Evolutionary conservation across 2,888 invertebrate genomes (phyloP).

Genomic region (Tipula confusa): DNA sequence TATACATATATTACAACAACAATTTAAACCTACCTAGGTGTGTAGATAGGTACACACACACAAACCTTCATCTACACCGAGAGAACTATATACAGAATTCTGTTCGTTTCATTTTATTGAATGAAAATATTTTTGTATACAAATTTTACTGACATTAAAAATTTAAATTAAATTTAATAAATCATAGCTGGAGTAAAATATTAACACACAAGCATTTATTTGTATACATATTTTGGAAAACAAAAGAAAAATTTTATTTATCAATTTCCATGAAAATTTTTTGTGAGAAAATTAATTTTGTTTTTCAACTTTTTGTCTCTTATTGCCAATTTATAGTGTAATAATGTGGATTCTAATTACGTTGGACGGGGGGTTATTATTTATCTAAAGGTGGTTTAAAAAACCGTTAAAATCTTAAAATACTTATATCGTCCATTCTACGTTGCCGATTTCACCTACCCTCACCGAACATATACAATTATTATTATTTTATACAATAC

Average conservation of each 20-base stretch:
- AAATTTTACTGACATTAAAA: neutral
- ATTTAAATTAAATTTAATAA: slow-evolving; percentile 6
- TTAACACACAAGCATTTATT: neutral
- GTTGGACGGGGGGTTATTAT: neutral
- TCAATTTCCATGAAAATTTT: neutral
- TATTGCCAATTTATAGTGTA: neutral
- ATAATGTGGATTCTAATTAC: neutral
- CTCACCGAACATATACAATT: neutral
- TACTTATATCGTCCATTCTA: neutral
- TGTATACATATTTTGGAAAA: neutral
- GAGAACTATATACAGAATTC: neutral
- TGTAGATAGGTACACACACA: too few relatives aligned
- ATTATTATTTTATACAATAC: neutral
- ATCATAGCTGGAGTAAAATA: neutral
- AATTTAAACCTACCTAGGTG: neutral
- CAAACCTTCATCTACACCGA: too few relatives aligned
- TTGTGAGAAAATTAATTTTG: neutral
- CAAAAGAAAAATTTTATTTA: neutral
- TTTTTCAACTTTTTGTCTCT: neutral
- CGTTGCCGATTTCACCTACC: neutral
- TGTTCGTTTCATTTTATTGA: neutral
- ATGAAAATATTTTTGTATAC: neutral
- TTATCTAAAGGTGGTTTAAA: neutral
- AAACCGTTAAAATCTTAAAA: neutral
- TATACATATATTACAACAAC: neutral